phyloP scores from a whole-genome alignment of 1,140 invertebrate species.

The Drosophila pachea region DNA sequence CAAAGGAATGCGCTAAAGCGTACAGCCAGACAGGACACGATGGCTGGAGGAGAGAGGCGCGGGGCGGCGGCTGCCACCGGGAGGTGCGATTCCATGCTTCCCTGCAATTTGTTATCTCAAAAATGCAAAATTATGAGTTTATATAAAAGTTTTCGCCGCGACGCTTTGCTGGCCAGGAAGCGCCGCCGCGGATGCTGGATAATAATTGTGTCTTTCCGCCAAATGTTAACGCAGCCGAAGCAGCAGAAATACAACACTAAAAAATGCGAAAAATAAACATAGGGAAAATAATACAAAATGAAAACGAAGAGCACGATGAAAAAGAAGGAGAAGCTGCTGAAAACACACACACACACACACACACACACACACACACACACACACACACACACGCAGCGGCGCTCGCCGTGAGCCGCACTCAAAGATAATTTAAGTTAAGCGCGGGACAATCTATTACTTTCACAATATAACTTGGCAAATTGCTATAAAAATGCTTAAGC shows the following conservation, averaged over 20 bases:
- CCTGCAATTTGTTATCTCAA: constrained; percentile 74
- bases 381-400: constrained; percentile 23
- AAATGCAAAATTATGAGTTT: constrained; percentile 76
- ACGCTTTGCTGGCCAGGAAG: constrained; percentile 57
- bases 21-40: too few relatives aligned
- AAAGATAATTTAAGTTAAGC: constrained; percentile 66
- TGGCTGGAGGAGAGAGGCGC: constrained; percentile 41
- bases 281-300: constrained; percentile 5
- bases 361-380: constrained; percentile 14
- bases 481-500: constrained; percentile 64
- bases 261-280: constrained; percentile 8
- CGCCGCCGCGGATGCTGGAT: constrained; percentile 54
- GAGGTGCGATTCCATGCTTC: constrained; percentile 45
- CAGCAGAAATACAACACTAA: not conserved
- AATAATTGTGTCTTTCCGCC: constrained; percentile 61
- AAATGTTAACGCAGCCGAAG: constrained; percentile 15
- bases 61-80: too few relatives aligned
- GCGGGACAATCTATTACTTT: constrained; percentile 72
- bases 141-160: constrained; percentile 71
- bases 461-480: constrained; percentile 75
- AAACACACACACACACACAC: too few relatives aligned
- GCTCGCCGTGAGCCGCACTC: constrained; percentile 35
- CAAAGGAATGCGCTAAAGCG: not conserved
- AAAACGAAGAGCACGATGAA: too few relatives aligned
- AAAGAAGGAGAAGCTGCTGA: not conserved